Conservation (phyloP, 30 jellyfish, hydroid and myxozoan genomes). For the Aurelia sp. region DNA sequence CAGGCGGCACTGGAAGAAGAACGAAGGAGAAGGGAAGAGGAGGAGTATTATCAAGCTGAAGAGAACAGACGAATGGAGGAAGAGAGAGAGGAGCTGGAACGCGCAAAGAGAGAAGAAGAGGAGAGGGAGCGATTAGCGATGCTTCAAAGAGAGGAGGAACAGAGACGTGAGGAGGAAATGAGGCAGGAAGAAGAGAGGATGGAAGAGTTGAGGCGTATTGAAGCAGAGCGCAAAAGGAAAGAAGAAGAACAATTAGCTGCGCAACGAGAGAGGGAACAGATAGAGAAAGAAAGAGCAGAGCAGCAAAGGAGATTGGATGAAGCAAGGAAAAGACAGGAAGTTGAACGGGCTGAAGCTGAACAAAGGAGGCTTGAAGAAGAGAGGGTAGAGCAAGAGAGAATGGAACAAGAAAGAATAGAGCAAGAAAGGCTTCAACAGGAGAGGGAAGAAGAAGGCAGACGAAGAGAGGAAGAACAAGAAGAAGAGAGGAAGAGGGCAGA, state of each 20-base stretch:
- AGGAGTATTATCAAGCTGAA: slow-evolving; percentile 40
- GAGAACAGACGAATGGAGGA: slow-evolving; percentile 41
- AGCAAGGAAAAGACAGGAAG: neutral
- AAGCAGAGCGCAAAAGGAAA: slow-evolving; percentile 24
- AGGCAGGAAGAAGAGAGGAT: slow-evolving; percentile 59
- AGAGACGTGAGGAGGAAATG: slow-evolving; percentile 33
- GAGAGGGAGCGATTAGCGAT: slow-evolving; percentile 25
- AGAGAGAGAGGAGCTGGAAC: slow-evolving; percentile 43
- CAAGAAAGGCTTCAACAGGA: slow-evolving; percentile 19
- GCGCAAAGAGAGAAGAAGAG: neutral
- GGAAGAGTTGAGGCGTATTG: slow-evolving; percentile 31
- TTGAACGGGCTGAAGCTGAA: slow-evolving; percentile 31
- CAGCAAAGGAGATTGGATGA: slow-evolving; percentile 18
- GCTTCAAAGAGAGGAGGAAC: slow-evolving; percentile 4
- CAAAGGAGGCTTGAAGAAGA: slow-evolving; percentile 21
- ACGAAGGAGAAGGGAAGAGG: slow-evolving; percentile 57
- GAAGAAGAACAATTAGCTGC: slow-evolving; percentile 26
- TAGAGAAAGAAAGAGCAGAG: slow-evolving; percentile 6
- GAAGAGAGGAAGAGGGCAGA: slow-evolving; percentile 46
- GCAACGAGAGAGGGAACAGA: slow-evolving; percentile 15
- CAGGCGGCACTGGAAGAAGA: slow-evolving; percentile 49
- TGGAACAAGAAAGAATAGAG: slow-evolving; percentile 20
- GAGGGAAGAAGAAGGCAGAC: slow-evolving; percentile 38
- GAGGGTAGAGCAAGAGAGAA: slow-evolving; percentile 15
- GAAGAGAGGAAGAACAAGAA: neutral